Evolutionary conservation across 1,140 invertebrate species (phyloP).

Genomic region (Drosophila cardini): DNA sequence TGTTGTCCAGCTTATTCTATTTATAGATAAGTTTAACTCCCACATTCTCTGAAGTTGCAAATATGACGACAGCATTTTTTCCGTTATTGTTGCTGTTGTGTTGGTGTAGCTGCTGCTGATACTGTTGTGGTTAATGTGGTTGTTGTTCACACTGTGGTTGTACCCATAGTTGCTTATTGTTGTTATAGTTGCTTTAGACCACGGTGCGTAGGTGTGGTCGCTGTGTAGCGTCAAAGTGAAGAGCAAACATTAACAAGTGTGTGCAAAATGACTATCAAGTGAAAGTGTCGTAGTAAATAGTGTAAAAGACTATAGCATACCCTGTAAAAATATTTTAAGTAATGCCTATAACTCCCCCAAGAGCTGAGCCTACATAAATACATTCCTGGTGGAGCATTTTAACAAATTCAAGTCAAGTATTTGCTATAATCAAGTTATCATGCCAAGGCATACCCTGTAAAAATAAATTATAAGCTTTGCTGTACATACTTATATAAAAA

Average conservation of each 20-base stretch:
- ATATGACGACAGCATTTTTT: slow-evolving; percentile 63
- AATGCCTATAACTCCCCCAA: background rate
- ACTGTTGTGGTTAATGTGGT: slow-evolving; percentile 4
- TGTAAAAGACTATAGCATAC: background rate
- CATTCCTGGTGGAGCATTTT: no score
- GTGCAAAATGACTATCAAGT: slow-evolving; percentile 63
- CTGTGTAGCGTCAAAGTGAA: slow-evolving; percentile 42
- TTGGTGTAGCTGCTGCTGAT: slow-evolving; percentile 25
- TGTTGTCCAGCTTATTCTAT: slow-evolving; percentile 40
- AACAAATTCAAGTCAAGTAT: no score
- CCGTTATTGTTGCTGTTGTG: slow-evolving; percentile 1
- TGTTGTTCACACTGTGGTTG: slow-evolving; percentile 12
- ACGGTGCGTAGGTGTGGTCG: slow-evolving; percentile 30
- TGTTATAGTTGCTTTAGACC: slow-evolving; percentile 29
- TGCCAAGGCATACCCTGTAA: no score
- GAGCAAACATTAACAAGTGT: slow-evolving; percentile 75
- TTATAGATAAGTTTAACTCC: slow-evolving; percentile 51
- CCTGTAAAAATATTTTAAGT: slow-evolving; percentile 1
- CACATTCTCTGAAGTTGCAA: slow-evolving; percentile 30
- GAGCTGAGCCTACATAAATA: no score
- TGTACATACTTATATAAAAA: no score
- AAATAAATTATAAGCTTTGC: no score
- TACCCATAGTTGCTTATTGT: background rate
- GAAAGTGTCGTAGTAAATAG: slow-evolving; percentile 19
- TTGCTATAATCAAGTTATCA: no score